Evolutionary conservation across 2,113 vertebrate genomes (phyloP).

Genomic region (Larimichthys polyactis): DNA sequence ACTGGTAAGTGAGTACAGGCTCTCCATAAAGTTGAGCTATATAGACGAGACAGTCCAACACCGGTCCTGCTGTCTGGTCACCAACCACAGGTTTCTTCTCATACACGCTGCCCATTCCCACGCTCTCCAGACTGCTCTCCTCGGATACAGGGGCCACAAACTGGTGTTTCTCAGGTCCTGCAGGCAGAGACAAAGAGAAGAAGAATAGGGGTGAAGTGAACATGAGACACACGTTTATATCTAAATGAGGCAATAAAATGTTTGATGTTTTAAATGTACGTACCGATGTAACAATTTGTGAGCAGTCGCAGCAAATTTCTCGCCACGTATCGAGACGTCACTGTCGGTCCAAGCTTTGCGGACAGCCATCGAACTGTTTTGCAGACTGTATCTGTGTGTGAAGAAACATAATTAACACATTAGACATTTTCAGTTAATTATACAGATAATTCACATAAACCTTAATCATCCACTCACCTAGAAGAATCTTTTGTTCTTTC

Average conservation of each 20-base stretch:
- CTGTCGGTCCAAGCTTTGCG: slow-evolving; percentile 94
- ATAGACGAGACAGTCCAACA: slow-evolving; percentile 94
- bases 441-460: not conserved
- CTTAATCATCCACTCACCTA: slow-evolving; percentile 85
- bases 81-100: slow-evolving; percentile 92
- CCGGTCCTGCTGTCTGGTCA: slow-evolving; percentile 90
- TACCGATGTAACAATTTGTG: slow-evolving; percentile 95
- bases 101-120: slow-evolving; percentile 90
- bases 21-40: slow-evolving; percentile 96
- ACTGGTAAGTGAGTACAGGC: slow-evolving; percentile 97
- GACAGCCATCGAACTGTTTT: slow-evolving; percentile 97
- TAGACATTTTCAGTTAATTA: not conserved
- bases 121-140: slow-evolving; percentile 83
- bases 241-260: not conserved
- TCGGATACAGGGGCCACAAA: slow-evolving; percentile 84
- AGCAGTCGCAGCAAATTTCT: slow-evolving; percentile 95
- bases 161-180: slow-evolving; percentile 93
- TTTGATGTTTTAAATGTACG: slow-evolving; percentile 19
- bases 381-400: slow-evolving; percentile 93
- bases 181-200: not conserved
- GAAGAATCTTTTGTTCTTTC: slow-evolving; percentile 94
- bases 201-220: not conserved
- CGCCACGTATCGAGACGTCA: slow-evolving; percentile 93
- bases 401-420: slow-evolving; percentile 19
- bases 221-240: not conserved